Evolutionary conservation across 2,113 vertebrate genomes (phyloP).

Genomic region (Caranx melampygus): DNA sequence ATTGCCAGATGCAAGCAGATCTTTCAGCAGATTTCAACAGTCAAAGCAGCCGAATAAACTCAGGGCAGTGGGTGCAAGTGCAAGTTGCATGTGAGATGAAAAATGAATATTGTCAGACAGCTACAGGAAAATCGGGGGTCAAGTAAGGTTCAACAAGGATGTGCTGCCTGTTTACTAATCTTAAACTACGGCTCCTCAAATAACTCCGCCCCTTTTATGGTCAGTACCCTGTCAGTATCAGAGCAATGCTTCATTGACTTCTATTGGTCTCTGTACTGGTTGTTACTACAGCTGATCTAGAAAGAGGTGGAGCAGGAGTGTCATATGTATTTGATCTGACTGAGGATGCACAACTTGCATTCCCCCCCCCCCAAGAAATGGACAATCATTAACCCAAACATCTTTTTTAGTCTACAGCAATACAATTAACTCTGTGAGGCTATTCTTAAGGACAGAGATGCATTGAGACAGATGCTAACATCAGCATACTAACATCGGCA

Average conservation of each 20-base stretch:
- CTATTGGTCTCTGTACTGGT: not conserved
- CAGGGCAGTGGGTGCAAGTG: not conserved
- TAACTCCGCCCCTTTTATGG: not conserved
- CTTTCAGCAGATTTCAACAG: slow-evolving; percentile 32
- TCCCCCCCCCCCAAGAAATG: not conserved
- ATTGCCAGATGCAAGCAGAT: slow-evolving; percentile 17
- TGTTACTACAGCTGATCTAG: not conserved
- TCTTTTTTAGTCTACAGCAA: not conserved
- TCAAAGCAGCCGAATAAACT: not conserved
- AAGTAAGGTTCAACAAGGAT: slow-evolving; percentile 2
- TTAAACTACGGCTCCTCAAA: slow-evolving; percentile 7
- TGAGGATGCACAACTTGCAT: not conserved
- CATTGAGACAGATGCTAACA: not conserved
- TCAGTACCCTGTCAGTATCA: slow-evolving; percentile 2
- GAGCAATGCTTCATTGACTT: not conserved
- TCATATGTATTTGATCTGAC: not conserved
- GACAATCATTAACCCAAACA: too few relatives aligned
- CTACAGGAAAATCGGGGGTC: not conserved
- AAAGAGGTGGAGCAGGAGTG: slow-evolving; percentile 5
- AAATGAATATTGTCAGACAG: slow-evolving; percentile 7
- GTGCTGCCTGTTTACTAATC: not conserved
- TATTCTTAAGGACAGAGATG: not conserved
- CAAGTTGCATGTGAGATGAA: slow-evolving; percentile 10
- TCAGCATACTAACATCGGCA: too few relatives aligned
- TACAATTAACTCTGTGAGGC: not conserved